These are phyloP conservation scores for Galago senegalensis DNA, from an alignment of 2,797 vertebrate genomes.

Conservation along the genomic window DNA sequence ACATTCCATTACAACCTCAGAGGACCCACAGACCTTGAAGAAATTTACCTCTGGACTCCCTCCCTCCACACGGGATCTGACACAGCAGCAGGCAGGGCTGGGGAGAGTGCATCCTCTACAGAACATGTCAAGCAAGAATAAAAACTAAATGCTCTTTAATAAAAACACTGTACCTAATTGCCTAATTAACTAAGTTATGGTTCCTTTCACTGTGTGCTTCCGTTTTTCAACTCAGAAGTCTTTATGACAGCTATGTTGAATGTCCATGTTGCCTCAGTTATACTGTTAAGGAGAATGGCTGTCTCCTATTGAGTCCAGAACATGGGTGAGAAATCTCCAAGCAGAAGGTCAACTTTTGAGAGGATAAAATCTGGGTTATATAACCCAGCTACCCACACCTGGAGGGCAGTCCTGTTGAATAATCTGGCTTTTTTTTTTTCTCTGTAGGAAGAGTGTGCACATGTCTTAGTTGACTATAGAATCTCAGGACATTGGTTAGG, in stretches of 20 bases:
- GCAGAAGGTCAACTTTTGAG: background rate
- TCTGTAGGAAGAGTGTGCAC: background rate
- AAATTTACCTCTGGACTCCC: background rate
- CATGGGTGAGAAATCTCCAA: background rate
- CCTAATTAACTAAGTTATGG: background rate
- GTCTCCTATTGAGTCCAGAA: background rate
- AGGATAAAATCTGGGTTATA: background rate
- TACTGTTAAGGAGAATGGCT: background rate
- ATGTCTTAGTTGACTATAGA: background rate
- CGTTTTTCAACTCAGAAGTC: background rate
- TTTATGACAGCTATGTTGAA: background rate
- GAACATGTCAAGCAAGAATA: background rate
- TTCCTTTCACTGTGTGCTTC: slow-evolving; percentile 38
- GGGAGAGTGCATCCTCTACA: background rate
- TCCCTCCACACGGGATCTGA: background rate
- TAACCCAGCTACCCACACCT: background rate
- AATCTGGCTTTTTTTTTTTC: background rate
- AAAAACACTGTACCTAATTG: background rate
- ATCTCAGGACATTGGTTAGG: background rate
- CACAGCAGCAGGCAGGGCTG: background rate
- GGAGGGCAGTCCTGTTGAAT: background rate
- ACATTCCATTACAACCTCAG: background rate
- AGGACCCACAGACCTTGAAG: background rate
- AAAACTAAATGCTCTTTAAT: background rate
- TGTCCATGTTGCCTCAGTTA: background rate